Base-by-base conservation (phyloP, 2,113 vertebrate species). In the Spilogale gracilis region DNA sequence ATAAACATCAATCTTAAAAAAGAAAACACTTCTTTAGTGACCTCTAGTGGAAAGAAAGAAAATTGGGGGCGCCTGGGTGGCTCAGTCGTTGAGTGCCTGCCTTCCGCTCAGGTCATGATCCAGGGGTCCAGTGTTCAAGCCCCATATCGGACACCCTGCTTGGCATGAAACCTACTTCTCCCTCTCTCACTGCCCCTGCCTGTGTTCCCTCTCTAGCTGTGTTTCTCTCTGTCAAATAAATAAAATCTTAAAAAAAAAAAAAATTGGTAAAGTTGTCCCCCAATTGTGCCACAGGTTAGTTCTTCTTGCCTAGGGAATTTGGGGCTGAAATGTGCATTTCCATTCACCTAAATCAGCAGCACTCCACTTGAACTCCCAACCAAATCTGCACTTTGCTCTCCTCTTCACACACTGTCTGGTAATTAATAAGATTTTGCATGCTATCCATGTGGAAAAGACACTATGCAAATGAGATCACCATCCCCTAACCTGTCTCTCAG, bases 1-100 rank as follows among this genome's bases (percentile, higher is more conserved):
- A 38, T 38, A 38, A 38, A 38, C 38, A 38, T 38, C 38, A 38
- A 38, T 38, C 38, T 38, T 38, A 38, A 38, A 38, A 38, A 83
- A 89, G 56, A 93, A 76, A 9, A 76, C 11, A 27, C 60, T 38
- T 82, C 91, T 90, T 73, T 85, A 90, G 94, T 43, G 83, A 89
- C 97, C 92, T 96, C 96, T 97, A 97, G 89, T 97, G 95, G 96
- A 92, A 95, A 93, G 78, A 97, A 91, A 63, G 2, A 74, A 61
- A 38, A 38, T 38, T 38, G 38, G 38, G 38, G 38, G 38, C 38
- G 38, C 38, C 2, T 38, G 38, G 38, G 38, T 38, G 38, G 38
- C 38, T 38, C 38, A 38, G 38, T 38, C 38, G 38, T 38, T 38
- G 38, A 38, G 38, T 38, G 38, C 38, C 38, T 38, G 38, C 38